Evolutionary conservation across 2,113 vertebrate genomes (phyloP).

Genomic region (Reinhardtius hippoglossoides): DNA sequence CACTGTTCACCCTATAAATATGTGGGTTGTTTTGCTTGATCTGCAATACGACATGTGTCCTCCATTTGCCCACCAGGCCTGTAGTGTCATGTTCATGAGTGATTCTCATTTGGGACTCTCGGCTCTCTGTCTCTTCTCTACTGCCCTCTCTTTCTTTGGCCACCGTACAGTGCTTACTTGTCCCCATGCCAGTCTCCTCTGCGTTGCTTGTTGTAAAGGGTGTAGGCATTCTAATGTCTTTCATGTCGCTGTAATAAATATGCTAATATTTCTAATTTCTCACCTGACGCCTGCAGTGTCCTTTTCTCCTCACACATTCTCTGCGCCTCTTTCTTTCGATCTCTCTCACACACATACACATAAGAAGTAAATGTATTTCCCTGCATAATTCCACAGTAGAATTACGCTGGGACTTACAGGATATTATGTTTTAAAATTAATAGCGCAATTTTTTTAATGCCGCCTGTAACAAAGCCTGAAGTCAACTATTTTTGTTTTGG

Average conservation of each 20-base stretch:
- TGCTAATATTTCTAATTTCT: slow-evolving; percentile 88
- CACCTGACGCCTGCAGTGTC: slow-evolving; percentile 76
- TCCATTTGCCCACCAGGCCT: slow-evolving; percentile 46
- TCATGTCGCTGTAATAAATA: slow-evolving; percentile 87
- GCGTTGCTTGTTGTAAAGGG: slow-evolving; percentile 80
- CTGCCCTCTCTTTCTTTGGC: slow-evolving; percentile 57
- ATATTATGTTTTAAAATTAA: slow-evolving; percentile 9
- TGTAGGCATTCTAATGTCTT: slow-evolving; percentile 81
- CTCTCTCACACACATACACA: neutral
- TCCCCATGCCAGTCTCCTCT: slow-evolving; percentile 72
- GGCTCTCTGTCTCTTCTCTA: slow-evolving; percentile 31
- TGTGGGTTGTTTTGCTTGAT: slow-evolving; percentile 50
- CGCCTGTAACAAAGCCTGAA: slow-evolving; percentile 16
- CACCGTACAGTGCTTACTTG: slow-evolving; percentile 67
- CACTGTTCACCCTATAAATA: slow-evolving; percentile 20
- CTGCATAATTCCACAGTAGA: neutral
- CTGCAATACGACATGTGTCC: slow-evolving; percentile 50
- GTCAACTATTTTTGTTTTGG: slow-evolving; percentile 32
- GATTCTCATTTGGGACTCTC: slow-evolving; percentile 50
- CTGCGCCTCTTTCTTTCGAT: neutral
- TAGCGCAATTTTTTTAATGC: slow-evolving; percentile 17
- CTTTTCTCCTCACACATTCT: slow-evolving; percentile 48
- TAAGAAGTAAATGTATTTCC: neutral
- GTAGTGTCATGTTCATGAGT: slow-evolving; percentile 63
- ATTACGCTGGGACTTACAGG: slow-evolving; percentile 1